phyloP scores from a whole-genome alignment of 2,888 invertebrate genomes.

The Miltochrista miniata region DNA sequence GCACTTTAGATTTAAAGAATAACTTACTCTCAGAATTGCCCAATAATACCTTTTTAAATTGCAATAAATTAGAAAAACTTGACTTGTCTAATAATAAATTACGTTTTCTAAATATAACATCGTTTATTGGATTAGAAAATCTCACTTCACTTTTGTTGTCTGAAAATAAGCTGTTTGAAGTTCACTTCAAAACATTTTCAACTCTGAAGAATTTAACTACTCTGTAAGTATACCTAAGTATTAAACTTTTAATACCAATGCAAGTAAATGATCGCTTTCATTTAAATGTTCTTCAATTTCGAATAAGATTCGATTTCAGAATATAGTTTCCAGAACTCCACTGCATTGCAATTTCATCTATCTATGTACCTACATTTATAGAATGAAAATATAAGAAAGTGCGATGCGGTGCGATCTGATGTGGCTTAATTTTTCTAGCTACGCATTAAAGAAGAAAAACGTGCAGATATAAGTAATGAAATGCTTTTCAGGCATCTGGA shows the following conservation, averaged over 20 bases:
- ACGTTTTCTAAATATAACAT: slow-evolving; percentile 83
- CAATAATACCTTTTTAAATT: slow-evolving; percentile 83
- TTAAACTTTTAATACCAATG: neutral
- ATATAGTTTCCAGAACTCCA: no score
- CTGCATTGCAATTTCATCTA: no score
- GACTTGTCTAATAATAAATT: slow-evolving; percentile 88
- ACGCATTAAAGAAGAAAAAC: no score
- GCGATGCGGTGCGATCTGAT: no score
- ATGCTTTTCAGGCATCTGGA: slow-evolving; percentile 88
- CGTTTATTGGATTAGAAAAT: slow-evolving; percentile 85
- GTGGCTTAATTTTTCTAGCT: no score
- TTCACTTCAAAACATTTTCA: slow-evolving; percentile 86
- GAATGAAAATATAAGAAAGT: neutral
- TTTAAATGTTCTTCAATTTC: neutral
- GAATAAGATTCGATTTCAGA: no score
- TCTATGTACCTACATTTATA: neutral
- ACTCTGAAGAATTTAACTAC: slow-evolving; percentile 87
- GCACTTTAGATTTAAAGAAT: slow-evolving; percentile 87
- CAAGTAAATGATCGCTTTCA: no score
- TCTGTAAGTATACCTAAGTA: slow-evolving; percentile 81
- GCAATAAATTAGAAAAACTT: slow-evolving; percentile 85
- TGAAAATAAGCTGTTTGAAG: slow-evolving; percentile 86
- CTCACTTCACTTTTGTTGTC: slow-evolving; percentile 87
- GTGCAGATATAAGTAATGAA: no score
- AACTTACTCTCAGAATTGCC: slow-evolving; percentile 84